These are phyloP conservation scores for Onychomys torridus DNA, from an alignment of 2,797 vertebrate genomes.

Conservation along the genomic window DNA sequence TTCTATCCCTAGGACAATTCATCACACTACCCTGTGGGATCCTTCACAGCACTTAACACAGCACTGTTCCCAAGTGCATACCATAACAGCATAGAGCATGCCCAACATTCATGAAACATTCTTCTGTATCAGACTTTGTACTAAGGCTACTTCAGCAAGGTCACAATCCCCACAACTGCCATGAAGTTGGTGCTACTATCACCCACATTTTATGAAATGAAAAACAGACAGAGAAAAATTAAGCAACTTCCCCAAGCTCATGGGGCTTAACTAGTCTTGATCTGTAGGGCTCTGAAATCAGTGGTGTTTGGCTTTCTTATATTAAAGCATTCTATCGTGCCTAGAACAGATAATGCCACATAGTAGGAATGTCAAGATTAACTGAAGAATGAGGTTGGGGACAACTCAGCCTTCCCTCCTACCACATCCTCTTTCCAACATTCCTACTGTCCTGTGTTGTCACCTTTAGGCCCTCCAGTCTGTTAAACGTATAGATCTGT, in stretches of 20 bases:
- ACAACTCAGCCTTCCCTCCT: background rate
- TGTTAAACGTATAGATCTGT: background rate
- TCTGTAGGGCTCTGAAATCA: background rate
- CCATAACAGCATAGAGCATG: background rate
- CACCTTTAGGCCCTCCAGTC: background rate
- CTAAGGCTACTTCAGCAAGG: background rate
- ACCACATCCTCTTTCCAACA: background rate
- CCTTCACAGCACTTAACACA: accelerated
- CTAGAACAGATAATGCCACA: background rate
- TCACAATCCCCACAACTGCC: background rate
- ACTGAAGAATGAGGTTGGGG: background rate
- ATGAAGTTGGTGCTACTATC: background rate
- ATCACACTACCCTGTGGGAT: background rate
- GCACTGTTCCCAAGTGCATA: background rate
- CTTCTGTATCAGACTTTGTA: background rate
- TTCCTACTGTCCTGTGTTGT: background rate
- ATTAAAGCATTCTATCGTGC: background rate
- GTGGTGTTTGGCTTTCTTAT: background rate
- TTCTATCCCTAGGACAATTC: accelerated
- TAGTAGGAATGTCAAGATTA: background rate
- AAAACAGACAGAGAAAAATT: background rate
- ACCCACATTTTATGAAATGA: background rate
- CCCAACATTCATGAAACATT: background rate
- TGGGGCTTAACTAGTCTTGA: background rate
- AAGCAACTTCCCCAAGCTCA: background rate